These are phyloP conservation scores for Ditylenchus dipsaci DNA, from an alignment of 1,140 invertebrate genomes.

Conservation along the genomic window DNA sequence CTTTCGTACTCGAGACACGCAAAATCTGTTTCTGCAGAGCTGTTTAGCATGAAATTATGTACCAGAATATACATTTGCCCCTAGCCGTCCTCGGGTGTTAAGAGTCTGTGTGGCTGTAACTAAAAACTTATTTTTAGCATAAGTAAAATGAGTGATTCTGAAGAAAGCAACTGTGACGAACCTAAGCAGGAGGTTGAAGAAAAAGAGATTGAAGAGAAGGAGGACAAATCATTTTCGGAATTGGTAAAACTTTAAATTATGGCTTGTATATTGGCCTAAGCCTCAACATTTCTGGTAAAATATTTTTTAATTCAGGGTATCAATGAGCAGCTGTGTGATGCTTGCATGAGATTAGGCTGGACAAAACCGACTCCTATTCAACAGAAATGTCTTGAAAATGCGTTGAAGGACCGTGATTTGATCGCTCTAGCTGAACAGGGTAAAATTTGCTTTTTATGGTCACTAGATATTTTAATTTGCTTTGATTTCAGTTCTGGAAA, in stretches of 20 bases:
- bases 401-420: constrained; percentile 48
- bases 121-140: too few relatives aligned
- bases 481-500: constrained; percentile 50
- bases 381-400: constrained; percentile 45
- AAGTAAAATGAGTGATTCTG: too few relatives aligned
- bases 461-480: neutral
- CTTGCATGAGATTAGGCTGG: constrained; percentile 26
- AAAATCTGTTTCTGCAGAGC: too few relatives aligned
- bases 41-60: too few relatives aligned
- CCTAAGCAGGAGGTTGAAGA: too few relatives aligned
- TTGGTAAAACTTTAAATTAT: neutral
- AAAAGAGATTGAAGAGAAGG: neutral
- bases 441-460: constrained; percentile 4
- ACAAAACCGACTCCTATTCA: constrained; percentile 39
- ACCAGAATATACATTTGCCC: too few relatives aligned
- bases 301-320: constrained; percentile 23
- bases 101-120: too few relatives aligned
- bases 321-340: constrained; percentile 27
- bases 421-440: constrained; percentile 56
- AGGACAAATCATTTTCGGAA: neutral
- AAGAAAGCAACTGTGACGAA: too few relatives aligned
- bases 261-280: too few relatives aligned
- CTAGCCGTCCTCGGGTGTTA: too few relatives aligned
- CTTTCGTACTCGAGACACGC: too few relatives aligned
- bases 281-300: neutral